Evolutionary conservation across 2,113 vertebrate species (phyloP), one percentile per base, ranked within the genome.

Genomic region (Pipa parva): DNA sequence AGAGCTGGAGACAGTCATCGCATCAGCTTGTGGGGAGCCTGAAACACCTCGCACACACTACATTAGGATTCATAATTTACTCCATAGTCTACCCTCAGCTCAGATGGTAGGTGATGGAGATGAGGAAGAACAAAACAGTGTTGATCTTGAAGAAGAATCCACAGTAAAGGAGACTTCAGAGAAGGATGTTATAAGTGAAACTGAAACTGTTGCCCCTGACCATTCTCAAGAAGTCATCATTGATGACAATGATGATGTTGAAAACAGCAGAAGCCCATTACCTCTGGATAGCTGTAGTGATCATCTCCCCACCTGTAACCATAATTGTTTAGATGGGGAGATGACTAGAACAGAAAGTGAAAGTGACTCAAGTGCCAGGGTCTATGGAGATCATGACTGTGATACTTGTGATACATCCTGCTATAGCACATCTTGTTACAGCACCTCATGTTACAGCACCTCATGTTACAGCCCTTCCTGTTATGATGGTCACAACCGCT

Each of bases 11-110:
- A 97, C 92, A 0, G 94, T 98, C 48, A 94, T 98, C 2, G 94
- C 96, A 0, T 93, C 97, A 0, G 86, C 92, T 0, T 97, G 95
- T 0, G 92, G 92, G 0, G 93, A 98, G 26, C 93, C 95, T 0
- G 96, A 98, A 78, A 99, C 95, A 0, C 97, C 97, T 0, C 86
- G 95, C 3, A 95, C 96, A 0, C 97, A 99, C 79, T 99, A 99
- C 83, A 94, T 99, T 61, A 88, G 93, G 13, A 93, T 99, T 62
- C 97, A 99, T 80, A 92, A 95, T 63, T 85, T 99, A 45, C 90
- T 99, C 6, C 95, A 99, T 86, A 97, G 94, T 61, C 77, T 99
- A 70, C 95, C 96, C 6, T 93, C 92, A 0, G 92, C 92, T 3
- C 91, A 79, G 68, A 76, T 83, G 21, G 76, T 64, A 57, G 72